These are phyloP conservation scores for Typhlichthys eigenmanni DNA, from an alignment of 2,797 vertebrate genomes.

Conservation along the genomic window DNA sequence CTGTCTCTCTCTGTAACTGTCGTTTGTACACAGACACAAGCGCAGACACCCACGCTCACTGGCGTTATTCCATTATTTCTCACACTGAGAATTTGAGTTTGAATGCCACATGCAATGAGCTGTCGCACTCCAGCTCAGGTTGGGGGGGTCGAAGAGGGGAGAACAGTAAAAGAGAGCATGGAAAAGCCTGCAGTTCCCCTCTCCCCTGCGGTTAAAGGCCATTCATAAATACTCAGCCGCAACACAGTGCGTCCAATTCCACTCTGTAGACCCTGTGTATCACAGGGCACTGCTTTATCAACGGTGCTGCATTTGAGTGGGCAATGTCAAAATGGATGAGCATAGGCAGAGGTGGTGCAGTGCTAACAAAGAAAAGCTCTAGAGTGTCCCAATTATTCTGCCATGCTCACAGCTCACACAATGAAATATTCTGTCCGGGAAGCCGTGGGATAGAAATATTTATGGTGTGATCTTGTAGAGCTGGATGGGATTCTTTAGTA, in stretches of 20 bases:
- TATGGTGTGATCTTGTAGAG: background rate
- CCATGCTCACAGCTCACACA: conserved; percentile 31
- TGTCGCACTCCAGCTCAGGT: conserved; percentile 16
- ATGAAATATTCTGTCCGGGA: conserved; percentile 23
- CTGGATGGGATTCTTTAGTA: no score
- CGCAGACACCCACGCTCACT: conserved; percentile 20
- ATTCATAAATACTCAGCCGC: conserved; percentile 65
- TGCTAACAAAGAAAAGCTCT: conserved; percentile 21
- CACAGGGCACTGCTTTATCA: conserved; percentile 36
- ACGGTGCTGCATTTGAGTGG: conserved; percentile 28
- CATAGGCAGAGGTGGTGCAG: conserved; percentile 5
- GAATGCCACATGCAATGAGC: conserved; percentile 50
- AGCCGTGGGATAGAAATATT: background rate
- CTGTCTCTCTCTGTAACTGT: conserved; percentile 14
- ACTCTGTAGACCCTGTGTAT: conserved; percentile 25
- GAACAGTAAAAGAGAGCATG: conserved; percentile 37
- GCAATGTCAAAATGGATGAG: conserved; percentile 46
- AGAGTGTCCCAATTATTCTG: conserved; percentile 35
- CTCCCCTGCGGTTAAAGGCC: conserved; percentile 61
- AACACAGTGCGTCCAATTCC: conserved; percentile 39
- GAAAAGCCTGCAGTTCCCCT: conserved; percentile 55
- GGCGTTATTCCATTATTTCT: conserved; percentile 63
- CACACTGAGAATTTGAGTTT: conserved; percentile 36
- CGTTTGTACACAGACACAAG: conserved; percentile 20
- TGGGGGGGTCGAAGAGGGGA: conserved; percentile 2